These are phyloP conservation scores for Chloroceryle aenea DNA, from an alignment of 2,113 vertebrate species.

Conservation along the genomic window DNA sequence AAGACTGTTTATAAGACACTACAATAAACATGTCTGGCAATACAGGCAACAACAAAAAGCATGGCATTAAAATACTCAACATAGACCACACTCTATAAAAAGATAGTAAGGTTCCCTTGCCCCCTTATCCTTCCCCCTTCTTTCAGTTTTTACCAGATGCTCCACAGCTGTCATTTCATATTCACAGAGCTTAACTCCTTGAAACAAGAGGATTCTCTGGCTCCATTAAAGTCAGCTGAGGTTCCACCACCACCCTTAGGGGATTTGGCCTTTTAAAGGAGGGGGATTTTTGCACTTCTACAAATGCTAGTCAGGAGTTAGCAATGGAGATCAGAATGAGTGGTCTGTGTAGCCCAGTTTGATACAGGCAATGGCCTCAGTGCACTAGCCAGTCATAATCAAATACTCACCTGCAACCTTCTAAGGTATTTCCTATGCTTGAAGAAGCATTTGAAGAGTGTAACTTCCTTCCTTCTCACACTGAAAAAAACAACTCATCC, in stretches of 20 bases:
- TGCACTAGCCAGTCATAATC: background rate
- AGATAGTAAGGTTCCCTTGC: accelerated
- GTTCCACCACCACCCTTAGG: background rate
- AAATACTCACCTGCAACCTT: background rate
- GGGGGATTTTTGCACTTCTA: background rate
- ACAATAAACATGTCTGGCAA: background rate
- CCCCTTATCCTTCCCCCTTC: accelerated
- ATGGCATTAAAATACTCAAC: background rate
- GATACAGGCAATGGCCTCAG: background rate
- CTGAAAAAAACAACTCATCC: background rate
- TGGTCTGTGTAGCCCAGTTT: background rate
- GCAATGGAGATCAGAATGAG: background rate
- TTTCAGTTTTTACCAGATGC: background rate
- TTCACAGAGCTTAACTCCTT: background rate
- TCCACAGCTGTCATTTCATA: background rate
- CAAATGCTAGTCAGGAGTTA: background rate
- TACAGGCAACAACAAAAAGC: background rate
- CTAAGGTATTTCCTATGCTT: background rate
- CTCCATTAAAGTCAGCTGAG: background rate
- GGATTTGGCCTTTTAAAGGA: background rate
- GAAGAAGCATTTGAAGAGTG: background rate
- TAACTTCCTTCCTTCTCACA: background rate
- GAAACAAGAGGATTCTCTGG: background rate
- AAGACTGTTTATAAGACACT: background rate
- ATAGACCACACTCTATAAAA: background rate